Base-by-base conservation (phyloP, 2,113 vertebrate species). In the Lophura nycthemera region DNA sequence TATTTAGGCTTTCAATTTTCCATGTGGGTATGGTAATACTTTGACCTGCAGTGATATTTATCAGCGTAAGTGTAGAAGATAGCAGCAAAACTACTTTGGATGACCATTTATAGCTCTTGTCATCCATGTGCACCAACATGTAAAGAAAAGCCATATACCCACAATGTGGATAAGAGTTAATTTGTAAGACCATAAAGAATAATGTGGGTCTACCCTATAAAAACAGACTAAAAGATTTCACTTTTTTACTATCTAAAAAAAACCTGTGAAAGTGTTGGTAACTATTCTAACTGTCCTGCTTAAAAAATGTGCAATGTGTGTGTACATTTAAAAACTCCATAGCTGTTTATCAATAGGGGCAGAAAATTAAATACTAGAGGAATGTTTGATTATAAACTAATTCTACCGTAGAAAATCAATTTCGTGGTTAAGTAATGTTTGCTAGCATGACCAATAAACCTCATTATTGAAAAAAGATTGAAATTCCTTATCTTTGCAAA, bases 331-430 rank as follows among this genome's bases (percentile, higher is more conserved):
- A 86, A 89, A 88, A 32, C 15, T 48, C 34, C 13, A 54, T 27
- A n/a, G 64, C 36, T 85, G 50, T 16, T 32, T 93, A 70, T 73
- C 27, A 84, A 14, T 21, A 74, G 42, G 6, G 19, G 22, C 3
- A 89, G 71, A 94, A 95, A 92, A 92, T 85, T 24, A 89, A 93
- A 88, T 88, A 70, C 21, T 52, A 54, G 72, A 54, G 2, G n/a
- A 86, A 16, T 70, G 29, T 85, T 93, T 83, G 34, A 54, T 71
- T 69, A 22, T 66, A 92, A 91, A 81, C 72, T 79, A 95, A 85
- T 94, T 95, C 57, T 32, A 78, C 65, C 54, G 67, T 24, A 83
- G 61, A 89, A 92, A 96, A 96, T 95, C 42, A 65, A 73, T 95
- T 95, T 93, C 54, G 90, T 89, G 40, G 74, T 89, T 89, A 90